Evolutionary conservation across 2,888 invertebrate species (phyloP).

Genomic region (Macrosiphum euphorbiae): DNA sequence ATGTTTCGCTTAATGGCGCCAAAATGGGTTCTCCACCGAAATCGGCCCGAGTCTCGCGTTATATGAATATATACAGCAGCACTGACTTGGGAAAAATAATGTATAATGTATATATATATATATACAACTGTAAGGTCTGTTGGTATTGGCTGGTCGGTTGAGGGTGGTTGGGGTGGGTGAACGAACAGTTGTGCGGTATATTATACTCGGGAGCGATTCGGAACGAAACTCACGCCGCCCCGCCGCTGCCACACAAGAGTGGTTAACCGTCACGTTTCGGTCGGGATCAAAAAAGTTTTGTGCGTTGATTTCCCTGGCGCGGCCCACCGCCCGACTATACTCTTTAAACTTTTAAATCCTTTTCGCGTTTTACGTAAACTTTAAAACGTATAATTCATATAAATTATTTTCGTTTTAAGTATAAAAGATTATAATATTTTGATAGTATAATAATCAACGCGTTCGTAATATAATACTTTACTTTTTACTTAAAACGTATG

Average conservation of each 20-base stretch:
- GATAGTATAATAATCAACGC: slow-evolving; percentile 34
- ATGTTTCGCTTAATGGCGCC: slow-evolving; percentile 47
- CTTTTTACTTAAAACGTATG: neutral
- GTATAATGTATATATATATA: neutral
- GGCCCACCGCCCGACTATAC: neutral
- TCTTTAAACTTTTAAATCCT: slow-evolving; percentile 46
- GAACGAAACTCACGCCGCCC: neutral
- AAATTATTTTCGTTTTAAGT: slow-evolving; percentile 46
- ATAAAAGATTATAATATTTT: slow-evolving; percentile 36
- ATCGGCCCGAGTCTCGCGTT: neutral
- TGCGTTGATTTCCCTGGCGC: slow-evolving; percentile 35
- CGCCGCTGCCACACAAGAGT: neutral
- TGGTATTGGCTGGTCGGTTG: neutral
- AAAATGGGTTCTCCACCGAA: slow-evolving; percentile 24
- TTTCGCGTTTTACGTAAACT: slow-evolving; percentile 42
- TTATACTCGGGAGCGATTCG: slow-evolving; percentile 20
- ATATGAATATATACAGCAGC: neutral
- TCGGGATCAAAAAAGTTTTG: slow-evolving; percentile 45
- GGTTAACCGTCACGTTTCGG: slow-evolving; percentile 51
- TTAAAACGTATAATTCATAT: slow-evolving; percentile 51
- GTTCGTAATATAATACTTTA: slow-evolving; percentile 1
- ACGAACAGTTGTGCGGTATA: slow-evolving; percentile 24
- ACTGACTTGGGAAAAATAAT: slow-evolving; percentile 13
- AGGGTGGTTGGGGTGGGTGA: neutral
- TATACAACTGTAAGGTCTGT: neutral